Conservation (phyloP, 2,113 vertebrate genomes). For the Perognathus longimembris region DNA sequence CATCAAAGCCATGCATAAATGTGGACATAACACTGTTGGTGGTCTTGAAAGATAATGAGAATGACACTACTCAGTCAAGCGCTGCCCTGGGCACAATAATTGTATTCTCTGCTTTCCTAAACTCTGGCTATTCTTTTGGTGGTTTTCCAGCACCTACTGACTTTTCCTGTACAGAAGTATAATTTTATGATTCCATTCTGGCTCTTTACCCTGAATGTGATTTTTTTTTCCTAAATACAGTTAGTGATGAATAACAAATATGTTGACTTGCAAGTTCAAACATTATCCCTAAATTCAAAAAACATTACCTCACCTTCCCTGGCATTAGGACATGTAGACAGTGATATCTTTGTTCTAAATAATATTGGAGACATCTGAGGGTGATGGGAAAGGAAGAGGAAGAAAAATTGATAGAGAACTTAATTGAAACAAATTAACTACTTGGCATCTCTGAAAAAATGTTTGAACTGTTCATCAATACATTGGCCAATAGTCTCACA, state of each 20-base stretch:
- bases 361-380: constrained; percentile 15
- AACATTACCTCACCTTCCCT: neutral
- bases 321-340: neutral
- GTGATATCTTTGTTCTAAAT: neutral
- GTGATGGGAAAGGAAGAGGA: neutral
- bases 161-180: neutral
- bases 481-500: neutral
- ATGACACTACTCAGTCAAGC: neutral
- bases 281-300: neutral
- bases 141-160: constrained; percentile 29
- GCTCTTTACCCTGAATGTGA: neutral
- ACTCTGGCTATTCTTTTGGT: constrained; percentile 47
- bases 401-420: neutral
- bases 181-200: no score
- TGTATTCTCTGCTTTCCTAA: constrained; percentile 49
- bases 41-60: constrained; percentile 46
- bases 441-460: neutral
- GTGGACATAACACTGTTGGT: neutral
- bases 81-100: constrained; percentile 17
- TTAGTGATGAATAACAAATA: neutral
- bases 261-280: neutral
- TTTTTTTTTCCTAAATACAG: constrained; percentile 7
- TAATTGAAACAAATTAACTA: neutral
- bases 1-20: neutral
- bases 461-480: neutral